Evolutionary conservation across 2,113 vertebrate genomes (phyloP), one percentile per base, ranked within the genome.

Genomic region (Hydropotes inermis): DNA sequence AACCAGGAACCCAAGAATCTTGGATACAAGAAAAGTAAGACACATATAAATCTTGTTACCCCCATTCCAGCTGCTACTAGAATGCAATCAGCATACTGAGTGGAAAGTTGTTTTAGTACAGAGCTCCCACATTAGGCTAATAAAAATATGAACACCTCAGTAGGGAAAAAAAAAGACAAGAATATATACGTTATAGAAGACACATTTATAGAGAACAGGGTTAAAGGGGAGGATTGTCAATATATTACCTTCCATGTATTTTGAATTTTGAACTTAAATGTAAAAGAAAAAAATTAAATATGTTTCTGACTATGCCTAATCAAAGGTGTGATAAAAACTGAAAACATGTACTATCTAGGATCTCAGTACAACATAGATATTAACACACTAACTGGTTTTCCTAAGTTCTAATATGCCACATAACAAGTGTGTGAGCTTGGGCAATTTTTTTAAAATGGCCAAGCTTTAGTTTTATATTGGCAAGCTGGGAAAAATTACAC

Each of bases 151-250:
- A 78, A 14, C 3, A 78, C 15, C 33, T 76, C 21, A 64, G 30
- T 57, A 64, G 16, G 12, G 13, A 21, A 84, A 28, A 39, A 39
- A 55, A 58, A 52, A 23, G 5, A 43, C 15, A 82, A 84, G 23
- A 60, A 94, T 36, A 84, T 47, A 43, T 36, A 91, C n/a, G 36
- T 92, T 67, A 17, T 4, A 88, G 33, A 60, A 78, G 36, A 83
- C 2, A 76, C 84, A 57, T 89, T 84, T 61, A 50, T 4, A 79
- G 21, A 50, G 15, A 85, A 36, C 21, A 94, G 25, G 30, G 19
- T 87, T 61, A 90, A 88, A 25, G 82, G 21, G 39, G 3, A 50
- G 19, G 30, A 25, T 19, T 70, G n/a, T 86, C 43, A 85, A 13
- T 76, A 47, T 14, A 81, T 28, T 54, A 33, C 3, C 36, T 64